phyloP scores from a whole-genome alignment of 2,888 invertebrate species.

The Tachina fera region DNA sequence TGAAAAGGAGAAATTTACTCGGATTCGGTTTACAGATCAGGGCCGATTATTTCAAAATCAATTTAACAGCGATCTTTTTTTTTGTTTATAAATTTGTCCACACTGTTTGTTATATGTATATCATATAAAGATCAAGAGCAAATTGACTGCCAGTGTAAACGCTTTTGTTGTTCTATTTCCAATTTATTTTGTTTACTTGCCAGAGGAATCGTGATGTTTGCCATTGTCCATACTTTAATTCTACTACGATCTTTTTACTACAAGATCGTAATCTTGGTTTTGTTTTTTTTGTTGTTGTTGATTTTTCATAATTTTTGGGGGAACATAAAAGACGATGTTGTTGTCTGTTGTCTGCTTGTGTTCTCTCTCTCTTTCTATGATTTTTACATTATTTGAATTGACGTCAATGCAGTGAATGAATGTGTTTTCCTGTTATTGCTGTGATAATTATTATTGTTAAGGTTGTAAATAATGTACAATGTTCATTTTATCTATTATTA shows the following conservation, averaged over 20 bases:
- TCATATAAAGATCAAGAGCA: no score
- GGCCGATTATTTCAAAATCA: no score
- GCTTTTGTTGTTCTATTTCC: not conserved
- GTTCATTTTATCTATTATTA: slow-evolving; percentile 31
- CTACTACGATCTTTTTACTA: slow-evolving; percentile 60
- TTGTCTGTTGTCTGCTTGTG: slow-evolving; percentile 12
- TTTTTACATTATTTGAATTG: slow-evolving; percentile 52
- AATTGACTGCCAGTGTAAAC: no score
- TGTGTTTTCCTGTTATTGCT: slow-evolving; percentile 15
- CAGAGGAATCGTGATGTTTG: not conserved
- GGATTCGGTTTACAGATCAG: no score
- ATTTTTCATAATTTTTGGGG: not conserved
- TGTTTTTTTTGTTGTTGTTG: not conserved
- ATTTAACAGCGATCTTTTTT: no score
- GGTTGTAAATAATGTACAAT: not conserved
- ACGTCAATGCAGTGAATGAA: slow-evolving; percentile 39
- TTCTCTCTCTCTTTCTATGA: not conserved
- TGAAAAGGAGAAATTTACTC: no score
- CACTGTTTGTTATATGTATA: no score
- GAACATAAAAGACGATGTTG: slow-evolving; percentile 16
- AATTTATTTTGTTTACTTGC: not conserved
- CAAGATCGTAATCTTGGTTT: slow-evolving; percentile 38
- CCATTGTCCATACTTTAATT: slow-evolving; percentile 26
- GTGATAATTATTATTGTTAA: slow-evolving; percentile 23
- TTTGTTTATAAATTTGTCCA: no score